Base-by-base conservation (phyloP, 2,113 vertebrate genomes). In the Chrysemys picta region DNA sequence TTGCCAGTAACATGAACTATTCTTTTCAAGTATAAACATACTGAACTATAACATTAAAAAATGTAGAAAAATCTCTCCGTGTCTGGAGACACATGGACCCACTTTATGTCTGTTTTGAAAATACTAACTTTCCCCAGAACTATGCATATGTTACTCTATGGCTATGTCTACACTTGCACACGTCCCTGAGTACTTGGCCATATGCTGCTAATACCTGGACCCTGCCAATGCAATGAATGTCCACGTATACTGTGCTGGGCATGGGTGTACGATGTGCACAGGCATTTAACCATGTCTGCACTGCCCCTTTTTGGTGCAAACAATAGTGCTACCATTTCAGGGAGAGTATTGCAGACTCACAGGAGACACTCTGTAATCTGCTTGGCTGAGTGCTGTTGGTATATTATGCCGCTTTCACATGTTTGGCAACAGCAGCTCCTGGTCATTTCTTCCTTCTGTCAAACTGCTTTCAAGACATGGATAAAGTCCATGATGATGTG, bases 21-120 rank as follows among this genome's bases (percentile, higher is more conserved):
- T 95, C 97, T 88, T 95, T 90, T 82, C 79, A 89, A 82, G 89
- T 85, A 93, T 72, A 96, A 96, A 65, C 87, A 80, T 49, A 93
- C 49, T 93, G 90, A 96, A 95, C 89, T 85, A 94, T 88, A 91
- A 62, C 85, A 87, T 95, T 89, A 96, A 54, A 93, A 92, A 91
- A 84, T 93, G 57, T 87, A 92, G 31, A 79, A 82, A 96, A 89
- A 94, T 78, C 62, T 93, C 27, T 88, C 90, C 50, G 4, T 92
- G 82, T n/a, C 31, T n/a, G 35, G 62, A 69, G 35, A n/a, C 62
- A 69, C 62, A 89, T 13, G 38, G 56, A 8, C 65, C 75, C 2
- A 14, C n/a, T 87, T 87, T 80, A 54, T 45, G 38, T 35, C 42
- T 94, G 57, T 85, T 81, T 50, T 75, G 95, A 82, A 94, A 85